Base-by-base conservation (phyloP, 1,140 invertebrate genomes). In the Heliconius himera region DNA sequence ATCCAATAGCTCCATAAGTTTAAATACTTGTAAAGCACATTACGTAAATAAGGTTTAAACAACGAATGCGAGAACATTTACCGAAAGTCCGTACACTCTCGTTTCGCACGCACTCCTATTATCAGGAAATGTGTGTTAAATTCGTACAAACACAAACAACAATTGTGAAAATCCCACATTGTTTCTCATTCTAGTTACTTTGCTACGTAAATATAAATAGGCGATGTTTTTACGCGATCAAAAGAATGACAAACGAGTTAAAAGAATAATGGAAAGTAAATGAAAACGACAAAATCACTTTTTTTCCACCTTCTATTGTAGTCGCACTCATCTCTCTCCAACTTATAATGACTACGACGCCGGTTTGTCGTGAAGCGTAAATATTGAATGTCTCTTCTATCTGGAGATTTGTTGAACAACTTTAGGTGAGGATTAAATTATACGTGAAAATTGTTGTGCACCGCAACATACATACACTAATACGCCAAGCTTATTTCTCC, bases 241-340 rank as follows among this genome's bases (percentile, higher is more conserved):
- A 91, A 91, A 93, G 90, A 91, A 93, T 93, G 90, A 92, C 91
- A 91, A 91, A 91, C 86, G 89, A 91, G 90, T 91, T 90, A 82
- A 90, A 91, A 89, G 89, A 92, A 93, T 93, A 93, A 93, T 93
- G 88, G 90, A 91, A 91, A 90, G 90, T 92, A 92, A 93, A 93
- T 92, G 91, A 92, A 91, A 90, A 91, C 89, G 88, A 89, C 82
- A 83, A 91, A 93, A 91, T 92, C 89, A 85, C 89, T 88, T 92
- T 41, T 90, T 91, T 88, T 90, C 87, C 86, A 88, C 88, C 83
- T 82, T 87, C 82, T 81, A 82, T 84, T 82, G 83, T 82, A 80
- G 79, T 78, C 75, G 71, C 56, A 76, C 74, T 49, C 74, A 66
- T 60, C n/a, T 26, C 26, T 41, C 78, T 66, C 66, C 46, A 81